Conservation (phyloP, 2,797 vertebrate genomes). For the Channa striata region DNA sequence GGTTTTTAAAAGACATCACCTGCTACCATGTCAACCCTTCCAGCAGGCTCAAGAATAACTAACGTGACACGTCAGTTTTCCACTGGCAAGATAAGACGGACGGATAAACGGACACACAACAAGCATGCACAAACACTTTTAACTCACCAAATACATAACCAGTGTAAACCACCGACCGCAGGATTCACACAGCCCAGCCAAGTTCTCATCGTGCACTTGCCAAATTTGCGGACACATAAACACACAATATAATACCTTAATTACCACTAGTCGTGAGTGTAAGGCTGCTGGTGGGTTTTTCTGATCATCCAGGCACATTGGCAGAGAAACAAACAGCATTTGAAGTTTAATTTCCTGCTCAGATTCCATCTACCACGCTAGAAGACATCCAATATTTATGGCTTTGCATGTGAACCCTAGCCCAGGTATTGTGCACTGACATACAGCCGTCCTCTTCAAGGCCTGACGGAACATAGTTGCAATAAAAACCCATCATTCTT, state of each 20-base stretch:
- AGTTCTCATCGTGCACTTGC: constrained; percentile 22
- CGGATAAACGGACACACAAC: constrained; percentile 23
- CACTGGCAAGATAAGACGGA: constrained; percentile 67
- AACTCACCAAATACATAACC: constrained; percentile 2
- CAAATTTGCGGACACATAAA: constrained; percentile 38
- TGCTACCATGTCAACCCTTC: constrained; percentile 73
- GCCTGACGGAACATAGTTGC: background rate
- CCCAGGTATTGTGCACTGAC: constrained; percentile 27
- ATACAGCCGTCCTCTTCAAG: constrained; percentile 30
- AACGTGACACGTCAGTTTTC: constrained; percentile 71
- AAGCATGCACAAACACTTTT: background rate
- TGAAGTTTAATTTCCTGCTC: constrained; percentile 20
- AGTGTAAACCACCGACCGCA: constrained; percentile 28
- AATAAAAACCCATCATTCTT: constrained; percentile 34
- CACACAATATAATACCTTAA: constrained; percentile 28
- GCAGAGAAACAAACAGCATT: background rate
- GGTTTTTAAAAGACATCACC: constrained; percentile 82
- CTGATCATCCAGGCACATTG: background rate
- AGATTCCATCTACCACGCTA: background rate
- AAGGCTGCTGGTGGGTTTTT: constrained; percentile 2
- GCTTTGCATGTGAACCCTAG: constrained; percentile 25
- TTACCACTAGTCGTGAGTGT: constrained; percentile 33
- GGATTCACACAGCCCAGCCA: constrained; percentile 14
- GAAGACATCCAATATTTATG: constrained; percentile 17
- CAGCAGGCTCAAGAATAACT: constrained; percentile 72